These are phyloP conservation scores for Yponomeuta cagnagella DNA, from an alignment of 2,888 invertebrate genomes.

Conservation along the genomic window DNA sequence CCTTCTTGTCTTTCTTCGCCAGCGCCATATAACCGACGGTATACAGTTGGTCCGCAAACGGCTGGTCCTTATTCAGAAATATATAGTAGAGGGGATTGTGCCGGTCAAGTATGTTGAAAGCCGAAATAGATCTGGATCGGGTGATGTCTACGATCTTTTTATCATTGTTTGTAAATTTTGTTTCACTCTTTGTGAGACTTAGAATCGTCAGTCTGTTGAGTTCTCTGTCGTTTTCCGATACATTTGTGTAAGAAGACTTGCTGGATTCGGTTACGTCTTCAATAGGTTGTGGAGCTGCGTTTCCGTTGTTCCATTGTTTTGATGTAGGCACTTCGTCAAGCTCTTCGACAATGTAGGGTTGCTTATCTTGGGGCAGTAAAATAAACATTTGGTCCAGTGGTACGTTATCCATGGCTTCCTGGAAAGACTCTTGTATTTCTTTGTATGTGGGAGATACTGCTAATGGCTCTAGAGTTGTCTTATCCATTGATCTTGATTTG, in stretches of 20 bases:
- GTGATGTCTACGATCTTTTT: neutral
- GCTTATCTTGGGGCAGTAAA: neutral
- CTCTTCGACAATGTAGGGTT: neutral
- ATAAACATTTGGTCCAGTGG: neutral
- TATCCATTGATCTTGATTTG: neutral
- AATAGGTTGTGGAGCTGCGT: neutral
- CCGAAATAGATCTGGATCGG: neutral
- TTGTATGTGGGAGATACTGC: neutral
- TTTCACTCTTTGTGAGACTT: neutral
- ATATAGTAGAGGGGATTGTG: constrained; percentile 1
- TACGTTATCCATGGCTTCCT: neutral
- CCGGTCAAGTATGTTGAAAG: neutral
- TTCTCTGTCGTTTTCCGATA: neutral
- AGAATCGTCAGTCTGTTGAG: neutral
- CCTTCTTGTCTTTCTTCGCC: neutral
- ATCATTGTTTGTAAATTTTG: neutral
- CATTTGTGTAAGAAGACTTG: neutral
- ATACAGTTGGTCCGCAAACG: constrained; percentile 4
- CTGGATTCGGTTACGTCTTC: neutral
- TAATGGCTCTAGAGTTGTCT: neutral
- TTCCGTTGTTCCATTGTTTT: neutral
- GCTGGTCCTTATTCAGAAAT: neutral
- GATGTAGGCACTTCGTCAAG: neutral
- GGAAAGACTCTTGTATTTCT: neutral
- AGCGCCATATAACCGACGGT: neutral